Base-by-base conservation (phyloP, 2,113 vertebrate species). In the Prunella himalayana region DNA sequence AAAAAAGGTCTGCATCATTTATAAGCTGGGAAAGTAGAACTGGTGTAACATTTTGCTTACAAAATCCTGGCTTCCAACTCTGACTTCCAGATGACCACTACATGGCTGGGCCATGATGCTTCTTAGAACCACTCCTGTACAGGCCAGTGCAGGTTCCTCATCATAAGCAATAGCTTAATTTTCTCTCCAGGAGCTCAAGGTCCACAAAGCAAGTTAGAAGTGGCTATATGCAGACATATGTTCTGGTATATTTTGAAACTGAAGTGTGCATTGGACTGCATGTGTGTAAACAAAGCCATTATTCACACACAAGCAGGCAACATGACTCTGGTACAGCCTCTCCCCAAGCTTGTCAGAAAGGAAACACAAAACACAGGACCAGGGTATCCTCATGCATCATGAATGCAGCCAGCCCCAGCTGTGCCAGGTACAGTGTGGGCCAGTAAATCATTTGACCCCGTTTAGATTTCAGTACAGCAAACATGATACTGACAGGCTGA, bases 221-320 rank as follows among this genome's bases (percentile, higher is more conserved):
- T 28, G 23, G 45, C 37, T 44, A 31, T 16, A 41, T 28, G 10
- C 33, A 82, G 86, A 33, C 39, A 42, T 10, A 44, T 54, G 25
- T 41, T 73, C n/a, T 31, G 42, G 24, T 23, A 8, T 68, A 22
- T 61, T 77, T 82, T 86, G 57, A 88, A 86, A 49, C 5, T 13
- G 54, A 83, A 72, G 53, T 14, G 41, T 0, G 0, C 37, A 37
- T 82, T 65, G 61, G n/a, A 72, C 65, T 57, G 37, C 23, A 14
- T 4, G 6, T 0, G 0, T 35, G 31, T 59, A 69, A 61, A 65
- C 41, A 76, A 72, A 64, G 44, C 25, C 53, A 30, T 56, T 59
- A 59, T 23, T 80, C 57, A 23, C 57, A 16, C 7, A 10, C 0
- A 0, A 78, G n/a, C 7, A 1, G 33, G 19, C 6, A 28, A 10